Evolutionary conservation across 2,113 vertebrate species (phyloP).

Genomic region (Brachyhypopomus occidentalis): DNA sequence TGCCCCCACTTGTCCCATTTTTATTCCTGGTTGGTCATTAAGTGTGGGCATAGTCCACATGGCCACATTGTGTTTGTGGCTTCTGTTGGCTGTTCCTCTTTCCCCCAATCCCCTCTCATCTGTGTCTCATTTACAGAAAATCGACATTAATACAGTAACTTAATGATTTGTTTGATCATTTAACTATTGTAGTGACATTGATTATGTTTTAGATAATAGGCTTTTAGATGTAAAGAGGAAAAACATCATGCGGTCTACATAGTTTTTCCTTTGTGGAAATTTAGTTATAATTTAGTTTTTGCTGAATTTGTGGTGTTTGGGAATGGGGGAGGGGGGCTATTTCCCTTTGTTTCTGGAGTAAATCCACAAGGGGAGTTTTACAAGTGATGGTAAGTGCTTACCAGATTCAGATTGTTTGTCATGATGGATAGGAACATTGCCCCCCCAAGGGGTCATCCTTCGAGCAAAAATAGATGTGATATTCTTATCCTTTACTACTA

Average conservation of each 20-base stretch:
- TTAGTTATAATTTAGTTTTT: background rate
- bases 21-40: too few species aligned
- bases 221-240: background rate
- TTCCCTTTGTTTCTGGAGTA: background rate
- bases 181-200: background rate
- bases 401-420: background rate
- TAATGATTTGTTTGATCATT: too few species aligned
- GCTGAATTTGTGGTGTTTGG: background rate
- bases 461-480: background rate
- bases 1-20: too few species aligned
- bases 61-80: background rate
- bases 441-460: background rate
- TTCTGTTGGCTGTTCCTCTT: background rate
- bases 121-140: background rate
- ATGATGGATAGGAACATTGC: background rate
- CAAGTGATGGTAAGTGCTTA: background rate
- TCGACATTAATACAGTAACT: too few species aligned
- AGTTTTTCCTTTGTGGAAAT: background rate
- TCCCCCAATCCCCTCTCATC: background rate
- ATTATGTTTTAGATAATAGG: background rate
- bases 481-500: background rate
- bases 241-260: background rate
- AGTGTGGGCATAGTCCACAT: background rate
- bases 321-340: background rate
- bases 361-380: background rate